Base-by-base conservation (phyloP, 1,140 invertebrate genomes). In the Homalodisca vitripennis region DNA sequence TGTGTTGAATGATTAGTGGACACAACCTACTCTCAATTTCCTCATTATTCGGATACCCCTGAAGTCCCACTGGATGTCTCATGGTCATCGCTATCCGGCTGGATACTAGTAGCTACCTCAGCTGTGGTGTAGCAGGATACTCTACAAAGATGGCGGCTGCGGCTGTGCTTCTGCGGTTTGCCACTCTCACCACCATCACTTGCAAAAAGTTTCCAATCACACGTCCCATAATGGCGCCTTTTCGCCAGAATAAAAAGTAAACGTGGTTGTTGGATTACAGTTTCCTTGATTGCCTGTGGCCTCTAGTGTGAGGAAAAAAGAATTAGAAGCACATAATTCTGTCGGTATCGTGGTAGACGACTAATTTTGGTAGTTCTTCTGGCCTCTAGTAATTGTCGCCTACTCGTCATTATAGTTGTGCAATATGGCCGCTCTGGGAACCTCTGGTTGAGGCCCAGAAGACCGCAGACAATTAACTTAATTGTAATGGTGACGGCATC, bases 171-270 rank as follows among this genome's bases (percentile, higher is more conserved):
- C 55, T 60, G 55, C 26, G 55, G 55, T 60, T 60, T 60, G 22
- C 55, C 55, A 24, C 55, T 41, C 34, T 41, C 34, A 6, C 34
- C 34, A 41, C n/a, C n/a, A n/a, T n/a, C 55, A 14, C 12, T 22
- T 60, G 55, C 55, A 60, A 60, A 30, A 60, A 60, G 22, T 24
- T 10, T 22, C 55, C 55, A 60, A 60, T 60, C 55, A 60, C 27
- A 60, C 27, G 6, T 27, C 55, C 55, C 55, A 30, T 60, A 60
- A 60, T 60, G 55, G 55, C 55, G 12, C 55, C 55, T 60, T 60
- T 60, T 60, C 34, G 22, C 27, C 55, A 60, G 55, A 60, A 60
- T 26, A 60, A 60, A 60, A 60, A 60, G 55, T 60, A 60, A 60
- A 24, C 55, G 55, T 24, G 55, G 55, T 60, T 26, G 55, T 60